Evolutionary conservation across 2,888 invertebrate genomes (phyloP), one percentile per base, ranked within the genome.

Genomic region (Euplexia lucipara): DNA sequence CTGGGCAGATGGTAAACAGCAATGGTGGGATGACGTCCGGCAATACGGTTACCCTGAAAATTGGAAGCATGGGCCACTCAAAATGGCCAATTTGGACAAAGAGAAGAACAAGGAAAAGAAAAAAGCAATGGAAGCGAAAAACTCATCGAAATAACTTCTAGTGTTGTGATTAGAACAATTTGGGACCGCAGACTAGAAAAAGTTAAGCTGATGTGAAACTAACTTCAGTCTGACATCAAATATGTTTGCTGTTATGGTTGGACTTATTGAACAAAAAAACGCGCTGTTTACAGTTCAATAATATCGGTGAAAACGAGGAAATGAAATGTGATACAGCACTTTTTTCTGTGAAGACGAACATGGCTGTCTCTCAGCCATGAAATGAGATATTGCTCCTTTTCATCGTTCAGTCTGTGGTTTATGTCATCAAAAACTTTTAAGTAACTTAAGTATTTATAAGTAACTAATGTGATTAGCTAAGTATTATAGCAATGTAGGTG

Each of bases 21-120:
- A 97, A 78, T 96, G 96, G 86, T 98, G 97, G 97, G 97, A 97
- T 82, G 96, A 96, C 71, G 95, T 96, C 0, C 87, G 95, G n/a
- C 92, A 94, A 45, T 93, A 91, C 61, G 95, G 95, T 3, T 94
- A 95, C 75, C 95, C 95, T 1, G 87, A 85, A 1, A 86, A 75
- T 2, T 95, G 95, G 95, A 93, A 93, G 68, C 94, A 95, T 51
- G 95, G 94, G 0, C 87, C 86, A 0, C 82, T 95, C 0, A 87
- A 84, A 51, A 90, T 89, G 67, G 85, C 87, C 1, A 87, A 88
- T 14, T 70, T 76, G 12, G 94, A 94, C 49, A 92, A 91, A 26
- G 93, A 94, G 61, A 93, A 90, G 57, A 92, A 88, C 37, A 94
- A 90, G 20, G 92, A 94, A 58, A 93, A 90, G 56, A 92, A 88